Percentiles rank a stretch among this genome's conserved stretches.
Conservation (phyloP, 2,888 invertebrate genomes). For the Tillus elongatus region DNA sequence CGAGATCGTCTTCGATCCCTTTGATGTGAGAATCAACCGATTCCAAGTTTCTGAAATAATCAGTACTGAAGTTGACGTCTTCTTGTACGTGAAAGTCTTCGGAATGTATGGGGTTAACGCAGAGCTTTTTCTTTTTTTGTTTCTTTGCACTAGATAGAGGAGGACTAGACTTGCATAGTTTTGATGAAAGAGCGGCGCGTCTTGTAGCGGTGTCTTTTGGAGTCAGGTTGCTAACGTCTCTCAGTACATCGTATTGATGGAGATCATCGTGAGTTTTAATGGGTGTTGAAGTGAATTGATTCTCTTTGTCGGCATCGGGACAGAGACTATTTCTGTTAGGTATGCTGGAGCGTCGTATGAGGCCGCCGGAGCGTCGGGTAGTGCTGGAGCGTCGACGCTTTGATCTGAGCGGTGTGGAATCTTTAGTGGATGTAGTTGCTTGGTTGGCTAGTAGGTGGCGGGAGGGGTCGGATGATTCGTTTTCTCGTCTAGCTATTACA, state of each 20-base stretch:
- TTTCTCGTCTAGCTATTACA: conserved; percentile 35
- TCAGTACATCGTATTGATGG: conserved; percentile 41
- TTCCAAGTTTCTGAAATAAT: conserved; percentile 36
- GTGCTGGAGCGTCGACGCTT: conserved; percentile 38
- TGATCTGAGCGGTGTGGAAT: conserved; percentile 36
- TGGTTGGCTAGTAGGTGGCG: conserved; percentile 20
- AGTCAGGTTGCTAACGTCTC: conserved; percentile 56
- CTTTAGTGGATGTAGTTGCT: conserved; percentile 27
- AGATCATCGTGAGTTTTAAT: conserved; percentile 41
- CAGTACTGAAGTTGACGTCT: conserved; percentile 24
- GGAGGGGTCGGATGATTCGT: conserved; percentile 22
- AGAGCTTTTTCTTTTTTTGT: conserved; percentile 36
- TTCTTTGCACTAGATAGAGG: conserved; percentile 15
- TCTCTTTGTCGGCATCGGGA: conserved; percentile 49
- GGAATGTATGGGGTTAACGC: conserved; percentile 29
- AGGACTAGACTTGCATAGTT: conserved; percentile 10
- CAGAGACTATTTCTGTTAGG: conserved; percentile 45
- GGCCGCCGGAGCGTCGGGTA: conserved; percentile 37
- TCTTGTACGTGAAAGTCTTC: conserved; percentile 17
- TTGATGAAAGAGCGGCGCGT: conserved; percentile 16
- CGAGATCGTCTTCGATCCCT: conserved; percentile 20
- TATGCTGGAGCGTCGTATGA: conserved; percentile 33
- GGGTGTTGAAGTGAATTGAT: conserved; percentile 52
- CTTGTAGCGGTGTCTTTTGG: conserved; percentile 43
- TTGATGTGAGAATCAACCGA: conserved; percentile 37